Conservation (phyloP, 2,888 invertebrate genomes). For the Xestia c-nigrum region DNA sequence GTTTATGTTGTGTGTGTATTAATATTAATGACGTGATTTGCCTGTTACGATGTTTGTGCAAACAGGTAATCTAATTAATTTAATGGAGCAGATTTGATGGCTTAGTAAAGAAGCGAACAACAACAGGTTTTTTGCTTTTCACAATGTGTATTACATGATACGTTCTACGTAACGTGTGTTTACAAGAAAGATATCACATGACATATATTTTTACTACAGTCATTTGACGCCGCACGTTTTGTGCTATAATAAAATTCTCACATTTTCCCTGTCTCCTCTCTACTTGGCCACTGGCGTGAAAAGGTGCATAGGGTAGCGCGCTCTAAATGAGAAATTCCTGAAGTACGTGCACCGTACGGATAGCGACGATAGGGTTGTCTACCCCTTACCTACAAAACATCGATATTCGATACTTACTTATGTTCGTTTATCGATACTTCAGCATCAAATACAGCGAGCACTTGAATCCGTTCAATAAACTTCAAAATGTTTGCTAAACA, state of each 20-base stretch:
- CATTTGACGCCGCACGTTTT: slow-evolving; percentile 36
- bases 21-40: slow-evolving; percentile 38
- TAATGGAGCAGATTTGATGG: not conserved
- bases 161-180: not conserved
- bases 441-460: slow-evolving; percentile 15
- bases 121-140: not conserved
- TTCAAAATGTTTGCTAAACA: slow-evolving; percentile 19
- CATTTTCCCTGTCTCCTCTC: slow-evolving; percentile 52
- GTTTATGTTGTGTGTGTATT: slow-evolving; percentile 41
- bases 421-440: slow-evolving; percentile 20
- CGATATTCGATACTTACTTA: slow-evolving; percentile 33
- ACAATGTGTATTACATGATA: not conserved
- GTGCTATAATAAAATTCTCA: slow-evolving; percentile 51
- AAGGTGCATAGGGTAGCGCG: slow-evolving; percentile 75
- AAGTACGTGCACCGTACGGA: slow-evolving; percentile 72
- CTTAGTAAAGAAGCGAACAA: not conserved
- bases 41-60: slow-evolving; percentile 9
- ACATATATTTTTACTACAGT: slow-evolving; percentile 24
- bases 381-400: slow-evolving; percentile 14
- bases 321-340: slow-evolving; percentile 86
- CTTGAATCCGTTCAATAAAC: slow-evolving; percentile 20
- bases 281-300: slow-evolving; percentile 48
- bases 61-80: not conserved
- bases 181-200: not conserved
- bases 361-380: slow-evolving; percentile 67